A percentile compares a stretch with the other conserved stretches of the same genome.
phyloP scores from a whole-genome alignment of 1,140 invertebrate species.

The Laupala kohalensis region DNA sequence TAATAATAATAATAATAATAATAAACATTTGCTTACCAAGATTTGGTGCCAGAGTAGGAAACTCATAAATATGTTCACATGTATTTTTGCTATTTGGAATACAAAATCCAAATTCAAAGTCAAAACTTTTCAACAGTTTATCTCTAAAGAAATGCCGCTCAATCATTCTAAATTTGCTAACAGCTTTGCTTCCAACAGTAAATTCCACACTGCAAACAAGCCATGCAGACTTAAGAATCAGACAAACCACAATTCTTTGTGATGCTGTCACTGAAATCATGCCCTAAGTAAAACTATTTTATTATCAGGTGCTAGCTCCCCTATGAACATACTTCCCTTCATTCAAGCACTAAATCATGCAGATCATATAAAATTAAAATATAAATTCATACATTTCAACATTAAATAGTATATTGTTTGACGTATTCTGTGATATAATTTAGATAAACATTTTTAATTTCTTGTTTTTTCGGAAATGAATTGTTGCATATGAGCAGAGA shows the following conservation, averaged over 20 bases:
- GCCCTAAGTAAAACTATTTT: too few species aligned
- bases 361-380: constrained; percentile 34
- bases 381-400: too few species aligned
- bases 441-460: too few species aligned
- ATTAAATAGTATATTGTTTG: too few species aligned
- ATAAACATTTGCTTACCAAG: constrained; percentile 70
- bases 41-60: constrained; percentile 74
- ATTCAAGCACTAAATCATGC: constrained; percentile 93
- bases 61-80: constrained; percentile 98
- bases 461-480: too few species aligned
- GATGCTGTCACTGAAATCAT: too few species aligned
- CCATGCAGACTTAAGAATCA: too few species aligned
- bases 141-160: constrained; percentile 95
- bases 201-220: constrained; percentile 75
- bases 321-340: too few species aligned
- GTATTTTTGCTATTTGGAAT: constrained; percentile 96
- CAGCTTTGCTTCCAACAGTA: constrained; percentile 78
- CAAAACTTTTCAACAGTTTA: constrained; percentile 91
- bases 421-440: too few species aligned
- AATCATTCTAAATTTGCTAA: constrained; percentile 96
- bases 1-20: background rate
- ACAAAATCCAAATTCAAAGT: constrained; percentile 99
- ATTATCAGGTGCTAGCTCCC: too few species aligned
- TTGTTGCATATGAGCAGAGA: too few species aligned
- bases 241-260: too few species aligned